Evolutionary conservation across 2,888 invertebrate genomes (phyloP).

Genomic region (Schizotus pectinicornis): DNA sequence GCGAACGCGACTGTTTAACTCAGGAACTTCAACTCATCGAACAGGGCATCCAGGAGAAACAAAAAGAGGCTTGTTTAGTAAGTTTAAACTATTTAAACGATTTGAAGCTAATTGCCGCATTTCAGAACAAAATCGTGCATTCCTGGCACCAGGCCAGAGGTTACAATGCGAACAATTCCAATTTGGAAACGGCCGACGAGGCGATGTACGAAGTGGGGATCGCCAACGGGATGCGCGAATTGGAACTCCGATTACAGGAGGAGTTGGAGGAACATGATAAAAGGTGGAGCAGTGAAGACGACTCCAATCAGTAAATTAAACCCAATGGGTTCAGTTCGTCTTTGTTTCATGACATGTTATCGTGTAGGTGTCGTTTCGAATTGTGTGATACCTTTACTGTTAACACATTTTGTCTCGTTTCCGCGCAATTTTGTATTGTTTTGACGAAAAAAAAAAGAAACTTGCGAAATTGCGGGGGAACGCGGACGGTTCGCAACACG

Average conservation of each 20-base stretch:
- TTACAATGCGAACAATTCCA: slow-evolving; percentile 41
- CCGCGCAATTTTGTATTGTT: slow-evolving; percentile 5
- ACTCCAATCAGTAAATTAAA: slow-evolving; percentile 56
- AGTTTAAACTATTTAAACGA: slow-evolving; percentile 30
- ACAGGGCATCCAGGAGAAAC: slow-evolving; percentile 67
- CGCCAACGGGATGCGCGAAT: slow-evolving; percentile 70
- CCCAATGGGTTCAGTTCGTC: slow-evolving; percentile 55
- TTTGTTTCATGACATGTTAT: slow-evolving; percentile 35
- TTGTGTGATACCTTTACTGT: slow-evolving; percentile 14
- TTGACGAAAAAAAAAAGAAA: slow-evolving; percentile 14
- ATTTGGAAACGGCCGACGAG: slow-evolving; percentile 56
- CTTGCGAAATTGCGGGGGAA: too few relatives aligned
- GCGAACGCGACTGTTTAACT: slow-evolving; percentile 64
- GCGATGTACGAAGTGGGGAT: slow-evolving; percentile 69
- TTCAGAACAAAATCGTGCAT: slow-evolving; percentile 56
- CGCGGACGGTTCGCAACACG: not conserved
- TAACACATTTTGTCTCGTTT: slow-evolving; percentile 10
- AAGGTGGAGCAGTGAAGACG: slow-evolving; percentile 67
- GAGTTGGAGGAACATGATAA: slow-evolving; percentile 70
- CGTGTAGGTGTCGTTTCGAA: slow-evolving; percentile 30
- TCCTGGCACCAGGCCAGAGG: slow-evolving; percentile 49
- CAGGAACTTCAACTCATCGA: slow-evolving; percentile 68
- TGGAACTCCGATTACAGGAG: slow-evolving; percentile 69
- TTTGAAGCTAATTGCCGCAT: slow-evolving; percentile 4
- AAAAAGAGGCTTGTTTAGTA: slow-evolving; percentile 63